Conservation (phyloP, 2,113 vertebrate genomes). For the Clarias gariepinus region DNA sequence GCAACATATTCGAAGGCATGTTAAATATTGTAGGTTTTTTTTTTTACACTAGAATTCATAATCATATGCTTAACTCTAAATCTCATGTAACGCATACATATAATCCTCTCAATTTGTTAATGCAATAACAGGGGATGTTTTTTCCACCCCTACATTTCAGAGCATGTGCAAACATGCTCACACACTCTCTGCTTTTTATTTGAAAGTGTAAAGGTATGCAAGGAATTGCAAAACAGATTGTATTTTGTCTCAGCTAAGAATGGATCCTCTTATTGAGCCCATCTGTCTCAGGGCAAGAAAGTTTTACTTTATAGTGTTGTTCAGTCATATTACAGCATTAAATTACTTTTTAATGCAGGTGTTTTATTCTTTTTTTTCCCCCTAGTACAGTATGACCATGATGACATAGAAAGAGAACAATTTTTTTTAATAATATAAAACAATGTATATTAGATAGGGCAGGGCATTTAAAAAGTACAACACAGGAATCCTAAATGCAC, state of each 20-base stretch:
- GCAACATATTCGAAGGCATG: neutral
- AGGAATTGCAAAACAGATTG: conserved; percentile 62
- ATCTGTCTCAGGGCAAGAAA: neutral
- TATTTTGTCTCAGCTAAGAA: conserved; percentile 63
- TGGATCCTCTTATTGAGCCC: conserved; percentile 41
- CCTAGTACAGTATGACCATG: neutral
- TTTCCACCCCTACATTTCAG: neutral
- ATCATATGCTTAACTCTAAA: neutral
- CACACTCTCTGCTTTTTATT: conserved; percentile 27
- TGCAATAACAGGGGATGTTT: neutral
- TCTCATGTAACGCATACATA: neutral
- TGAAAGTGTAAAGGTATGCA: conserved; percentile 41
- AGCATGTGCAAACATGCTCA: conserved; percentile 39
- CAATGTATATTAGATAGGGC: neutral
- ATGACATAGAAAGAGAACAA: neutral
- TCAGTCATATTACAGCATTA: neutral
- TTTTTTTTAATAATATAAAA: neutral
- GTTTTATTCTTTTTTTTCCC: neutral
- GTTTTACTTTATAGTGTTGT: neutral
- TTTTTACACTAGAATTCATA: neutral
- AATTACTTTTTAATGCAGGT: neutral
- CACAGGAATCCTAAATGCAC: neutral
- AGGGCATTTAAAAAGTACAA: neutral
- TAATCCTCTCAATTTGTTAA: neutral
- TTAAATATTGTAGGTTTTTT: neutral